phyloP scores from a whole-genome alignment of 1,140 invertebrate species.

The Monomorium pharaonis region DNA sequence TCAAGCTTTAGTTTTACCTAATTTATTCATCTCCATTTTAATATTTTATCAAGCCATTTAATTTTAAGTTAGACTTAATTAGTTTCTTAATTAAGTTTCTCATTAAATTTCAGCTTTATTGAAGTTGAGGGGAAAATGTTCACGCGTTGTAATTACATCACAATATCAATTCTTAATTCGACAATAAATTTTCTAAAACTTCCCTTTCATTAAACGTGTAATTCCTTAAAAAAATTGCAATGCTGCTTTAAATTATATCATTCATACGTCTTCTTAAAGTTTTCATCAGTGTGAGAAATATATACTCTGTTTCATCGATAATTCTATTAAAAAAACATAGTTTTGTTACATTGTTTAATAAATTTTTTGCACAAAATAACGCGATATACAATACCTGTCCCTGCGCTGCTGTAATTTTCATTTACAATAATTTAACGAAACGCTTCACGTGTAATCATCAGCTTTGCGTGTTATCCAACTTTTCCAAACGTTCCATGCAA shows the following conservation, averaged over 20 bases:
- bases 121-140: neutral
- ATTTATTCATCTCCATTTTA: neutral
- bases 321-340: neutral
- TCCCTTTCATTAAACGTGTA: neutral
- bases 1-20: neutral
- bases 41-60: neutral
- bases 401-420: neutral
- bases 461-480: neutral
- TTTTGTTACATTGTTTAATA: neutral
- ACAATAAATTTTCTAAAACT: neutral
- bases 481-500: constrained; percentile 17
- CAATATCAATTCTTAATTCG: neutral
- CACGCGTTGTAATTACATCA: neutral
- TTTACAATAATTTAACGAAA: constrained; percentile 1
- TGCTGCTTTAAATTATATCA: neutral
- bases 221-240: neutral
- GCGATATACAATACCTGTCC: neutral
- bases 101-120: neutral
- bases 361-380: neutral
- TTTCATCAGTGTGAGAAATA: neutral
- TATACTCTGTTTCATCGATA: neutral
- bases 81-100: constrained; percentile 22
- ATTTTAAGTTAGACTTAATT: constrained; percentile 13
- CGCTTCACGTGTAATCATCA: neutral
- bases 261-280: neutral